phyloP scores from a whole-genome alignment of 2,888 invertebrate species.

The Sylvicola fuscatus region DNA sequence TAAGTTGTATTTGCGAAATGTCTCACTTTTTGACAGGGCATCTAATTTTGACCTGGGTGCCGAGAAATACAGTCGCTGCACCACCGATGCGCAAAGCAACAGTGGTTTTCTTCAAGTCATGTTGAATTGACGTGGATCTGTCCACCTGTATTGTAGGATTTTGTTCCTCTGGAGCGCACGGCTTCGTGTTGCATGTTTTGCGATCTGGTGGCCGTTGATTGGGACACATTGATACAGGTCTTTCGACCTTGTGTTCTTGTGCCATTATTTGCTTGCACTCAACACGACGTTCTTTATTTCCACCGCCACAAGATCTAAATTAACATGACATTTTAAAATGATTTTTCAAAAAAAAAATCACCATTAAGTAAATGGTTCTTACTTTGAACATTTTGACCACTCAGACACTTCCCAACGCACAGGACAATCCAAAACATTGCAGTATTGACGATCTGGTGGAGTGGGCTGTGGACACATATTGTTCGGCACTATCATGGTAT shows the following conservation, averaged over 20 bases:
- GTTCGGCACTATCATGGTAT: conserved; percentile 82
- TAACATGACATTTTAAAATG: too few relatives aligned
- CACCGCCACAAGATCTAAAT: conserved; percentile 61
- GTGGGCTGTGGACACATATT: conserved; percentile 78
- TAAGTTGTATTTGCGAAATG: too few relatives aligned
- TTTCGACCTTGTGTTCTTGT: conserved; percentile 71
- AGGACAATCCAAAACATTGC: conserved; percentile 84
- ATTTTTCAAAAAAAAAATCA: too few relatives aligned
- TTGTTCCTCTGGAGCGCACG: conserved; percentile 51
- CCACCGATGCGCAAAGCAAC: conserved; percentile 78
- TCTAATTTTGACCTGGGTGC: conserved; percentile 81
- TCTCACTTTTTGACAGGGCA: conserved; percentile 62
- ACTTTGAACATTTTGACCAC: conserved; percentile 79
- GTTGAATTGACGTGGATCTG: conserved; percentile 66
- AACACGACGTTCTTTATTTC: conserved; percentile 60
- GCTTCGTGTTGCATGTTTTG: conserved; percentile 68
- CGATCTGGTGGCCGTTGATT: conserved; percentile 51
- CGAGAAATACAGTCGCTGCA: conserved; percentile 72
- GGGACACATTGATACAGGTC: conserved; percentile 55
- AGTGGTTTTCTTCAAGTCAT: conserved; percentile 59
- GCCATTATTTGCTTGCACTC: conserved; percentile 87
- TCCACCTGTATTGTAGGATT: conserved; percentile 56
- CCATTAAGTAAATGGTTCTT: neutral
- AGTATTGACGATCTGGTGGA: conserved; percentile 73
- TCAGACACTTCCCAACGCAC: conserved; percentile 72